Evolutionary conservation across 2,797 vertebrate species (phyloP).

Genomic region (Helarctos malayanus): DNA sequence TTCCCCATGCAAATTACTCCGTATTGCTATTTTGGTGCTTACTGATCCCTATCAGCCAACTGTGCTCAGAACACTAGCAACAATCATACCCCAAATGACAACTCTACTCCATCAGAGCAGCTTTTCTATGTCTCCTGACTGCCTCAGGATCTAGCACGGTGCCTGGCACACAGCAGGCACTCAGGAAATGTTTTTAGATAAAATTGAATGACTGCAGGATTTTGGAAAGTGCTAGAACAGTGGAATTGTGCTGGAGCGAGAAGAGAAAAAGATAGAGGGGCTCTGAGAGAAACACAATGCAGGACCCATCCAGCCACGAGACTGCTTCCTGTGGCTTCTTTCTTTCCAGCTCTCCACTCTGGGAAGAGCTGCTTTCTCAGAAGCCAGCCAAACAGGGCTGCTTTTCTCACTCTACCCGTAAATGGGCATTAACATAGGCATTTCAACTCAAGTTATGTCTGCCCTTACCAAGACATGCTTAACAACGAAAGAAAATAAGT

Average conservation of each 20-base stretch:
- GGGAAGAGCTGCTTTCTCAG: accelerated
- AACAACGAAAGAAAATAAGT: slow-evolving; percentile 66
- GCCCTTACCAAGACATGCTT: slow-evolving; percentile 22
- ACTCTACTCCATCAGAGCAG: slow-evolving; percentile 35
- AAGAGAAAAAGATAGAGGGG: not conserved
- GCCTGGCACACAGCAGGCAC: not conserved
- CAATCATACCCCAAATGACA: slow-evolving; percentile 45
- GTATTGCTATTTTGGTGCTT: slow-evolving; percentile 67
- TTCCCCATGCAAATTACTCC: slow-evolving; percentile 65
- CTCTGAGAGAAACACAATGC: not conserved
- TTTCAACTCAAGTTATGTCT: not conserved
- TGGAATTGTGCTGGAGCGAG: not conserved
- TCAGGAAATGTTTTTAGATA: not conserved
- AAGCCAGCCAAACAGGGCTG: not conserved
- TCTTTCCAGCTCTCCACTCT: not conserved
- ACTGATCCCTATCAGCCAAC: slow-evolving; percentile 70
- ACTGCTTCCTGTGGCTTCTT: not conserved
- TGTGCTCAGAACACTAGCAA: slow-evolving; percentile 66
- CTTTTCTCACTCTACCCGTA: not conserved
- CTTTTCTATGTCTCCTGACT: slow-evolving; percentile 21
- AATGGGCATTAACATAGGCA: not conserved
- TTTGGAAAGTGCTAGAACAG: slow-evolving; percentile 26
- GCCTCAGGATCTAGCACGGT: slow-evolving; percentile 5
- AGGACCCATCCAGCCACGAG: too few species aligned
- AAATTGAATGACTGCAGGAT: slow-evolving; percentile 27